Base-by-base conservation (phyloP, 64 coral and sea anemone species). In the Pachyseris speciosa region DNA sequence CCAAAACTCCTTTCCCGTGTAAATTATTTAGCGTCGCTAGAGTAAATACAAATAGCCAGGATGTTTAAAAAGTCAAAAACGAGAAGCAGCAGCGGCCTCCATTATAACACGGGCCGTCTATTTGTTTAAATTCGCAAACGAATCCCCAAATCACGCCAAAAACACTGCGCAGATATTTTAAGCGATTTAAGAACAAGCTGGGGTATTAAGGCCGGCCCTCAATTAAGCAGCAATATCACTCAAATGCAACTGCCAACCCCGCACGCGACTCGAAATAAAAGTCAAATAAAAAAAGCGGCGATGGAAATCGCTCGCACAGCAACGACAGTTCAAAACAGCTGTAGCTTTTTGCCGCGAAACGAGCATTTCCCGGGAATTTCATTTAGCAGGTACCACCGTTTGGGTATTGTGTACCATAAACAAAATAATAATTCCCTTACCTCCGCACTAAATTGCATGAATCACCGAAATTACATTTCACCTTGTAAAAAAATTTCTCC, bases 1-100 rank as follows among this genome's bases (percentile, higher is more conserved):
- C 34, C 77, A 81, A 81, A 81, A 81, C 77, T 81, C 39, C 67
- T 71, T 5, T 17, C 10, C 31, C 52, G 36, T 41, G 60, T 81
- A 57, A 81, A 81, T 81, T 81, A 81, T 81, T 81, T 61, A 81
- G 34, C 33, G 77, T 81, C 77, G 49, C 77, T 63, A 34, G 33
- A 81, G 77, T 81, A 81, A 81, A 63, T 81, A 81, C 55, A 81
- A 81, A 63, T 63, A 81, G 30, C 31, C 53, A 63, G 31, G 53
- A 25, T 63, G 37, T 32, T 50, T 81, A 37, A 81, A 81, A 81
- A 61, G 77, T 61, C 51, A 81, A 63, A 37, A 63, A 76, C 9
- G 36, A 63, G 77, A 61, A 37, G 16, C 26, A 60, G 77, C 32
- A 36, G 36, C 30, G 16, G 32, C 53, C 33, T 34, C 55, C 22